phyloP scores from a whole-genome alignment of 2,888 invertebrate genomes.

The Bembecia ichneumoniformis region DNA sequence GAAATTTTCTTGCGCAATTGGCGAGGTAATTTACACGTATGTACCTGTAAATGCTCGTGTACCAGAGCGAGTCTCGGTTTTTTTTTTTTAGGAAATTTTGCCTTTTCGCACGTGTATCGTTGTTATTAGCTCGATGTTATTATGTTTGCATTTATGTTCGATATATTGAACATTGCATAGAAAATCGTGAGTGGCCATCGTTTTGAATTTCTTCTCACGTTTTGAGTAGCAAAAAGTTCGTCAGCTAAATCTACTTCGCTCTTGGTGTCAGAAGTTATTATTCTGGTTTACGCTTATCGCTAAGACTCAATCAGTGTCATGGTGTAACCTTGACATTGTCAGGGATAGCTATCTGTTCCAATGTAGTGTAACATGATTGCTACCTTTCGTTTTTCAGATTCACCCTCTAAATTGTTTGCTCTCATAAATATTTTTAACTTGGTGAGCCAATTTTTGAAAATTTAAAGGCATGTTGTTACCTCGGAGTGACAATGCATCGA shows the following conservation, averaged over 20 bases:
- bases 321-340: conserved; percentile 25
- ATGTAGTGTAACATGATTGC: too few relatives aligned
- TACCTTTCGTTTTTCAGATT: too few relatives aligned
- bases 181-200: conserved; percentile 17
- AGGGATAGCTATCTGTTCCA: too few relatives aligned
- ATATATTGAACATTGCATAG: conserved; percentile 13
- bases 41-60: neutral
- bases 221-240: conserved; percentile 15
- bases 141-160: neutral
- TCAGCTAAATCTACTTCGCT: conserved; percentile 19
- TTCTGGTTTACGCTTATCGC: conserved; percentile 17
- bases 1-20: neutral
- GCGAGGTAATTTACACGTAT: neutral
- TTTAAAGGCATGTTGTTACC: too few relatives aligned
- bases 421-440: too few relatives aligned
- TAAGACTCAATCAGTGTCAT: conserved; percentile 15
- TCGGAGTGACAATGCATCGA: too few relatives aligned
- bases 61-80: neutral
- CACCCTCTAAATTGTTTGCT: too few relatives aligned
- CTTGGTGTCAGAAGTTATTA: conserved; percentile 20
- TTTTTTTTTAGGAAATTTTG: too few relatives aligned
- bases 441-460: too few relatives aligned
- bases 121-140: neutral
- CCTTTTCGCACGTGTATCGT: neutral
- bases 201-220: conserved; percentile 14